These are phyloP conservation scores for Taurulus bubalis DNA, from an alignment of 2,113 vertebrate genomes.

Conservation along the genomic window DNA sequence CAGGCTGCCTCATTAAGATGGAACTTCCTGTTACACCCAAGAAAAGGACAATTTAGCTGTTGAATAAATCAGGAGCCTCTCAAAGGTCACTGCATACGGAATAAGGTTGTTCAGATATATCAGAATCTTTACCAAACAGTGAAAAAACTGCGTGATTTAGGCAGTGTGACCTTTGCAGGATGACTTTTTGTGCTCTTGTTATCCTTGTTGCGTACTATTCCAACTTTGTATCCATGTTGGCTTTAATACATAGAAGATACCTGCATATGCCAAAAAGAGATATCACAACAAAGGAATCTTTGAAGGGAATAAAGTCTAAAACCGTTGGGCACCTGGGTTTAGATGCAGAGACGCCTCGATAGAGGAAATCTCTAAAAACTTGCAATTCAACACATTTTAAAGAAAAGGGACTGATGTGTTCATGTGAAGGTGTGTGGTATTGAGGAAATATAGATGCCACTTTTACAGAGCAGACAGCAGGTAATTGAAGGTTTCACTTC, in stretches of 20 bases:
- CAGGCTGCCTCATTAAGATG: constrained; percentile 7
- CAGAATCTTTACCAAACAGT: neutral
- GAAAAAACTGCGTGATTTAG: neutral
- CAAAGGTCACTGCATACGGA: neutral
- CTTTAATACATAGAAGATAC: neutral
- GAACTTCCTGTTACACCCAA: constrained; percentile 55
- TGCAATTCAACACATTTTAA: neutral
- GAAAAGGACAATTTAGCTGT: constrained; percentile 9
- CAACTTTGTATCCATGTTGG: neutral
- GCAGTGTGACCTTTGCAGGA: neutral
- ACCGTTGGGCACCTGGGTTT: neutral
- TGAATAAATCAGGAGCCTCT: constrained; percentile 26
- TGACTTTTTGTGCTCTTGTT: neutral
- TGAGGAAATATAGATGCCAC: neutral
- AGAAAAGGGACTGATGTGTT: neutral
- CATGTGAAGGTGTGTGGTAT: neutral
- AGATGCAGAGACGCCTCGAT: neutral
- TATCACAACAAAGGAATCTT: neutral
- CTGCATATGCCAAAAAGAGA: neutral
- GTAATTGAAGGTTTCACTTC: constrained; percentile 69
- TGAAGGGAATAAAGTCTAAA: neutral
- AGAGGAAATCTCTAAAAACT: neutral
- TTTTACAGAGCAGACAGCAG: constrained; percentile 20
- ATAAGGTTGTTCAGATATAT: constrained; percentile 3
- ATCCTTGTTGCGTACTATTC: neutral